Evolutionary conservation across 2,888 invertebrate genomes (phyloP), one percentile per base, ranked within the genome.

Genomic region (Melitaea athalia): DNA sequence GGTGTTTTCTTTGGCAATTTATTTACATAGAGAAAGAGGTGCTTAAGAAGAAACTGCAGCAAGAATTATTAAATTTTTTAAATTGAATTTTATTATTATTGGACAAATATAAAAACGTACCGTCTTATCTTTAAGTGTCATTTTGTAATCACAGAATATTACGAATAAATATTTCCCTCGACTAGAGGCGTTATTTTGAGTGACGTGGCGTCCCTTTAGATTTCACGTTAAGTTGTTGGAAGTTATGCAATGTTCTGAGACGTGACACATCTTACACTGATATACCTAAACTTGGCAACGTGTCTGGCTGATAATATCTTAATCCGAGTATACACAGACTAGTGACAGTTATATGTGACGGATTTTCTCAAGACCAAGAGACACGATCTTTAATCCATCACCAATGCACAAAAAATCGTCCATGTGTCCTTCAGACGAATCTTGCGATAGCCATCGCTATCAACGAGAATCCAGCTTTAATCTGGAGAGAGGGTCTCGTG

Each of bases 401-500:
- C 49, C 45, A 38, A 33, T 67, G 49, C 68, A 57, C 61, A 24
- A 53, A 38, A 15, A 47, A 43, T 4, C 53, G 63, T 52, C 33
- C 6, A 24, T 53, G 11, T 38, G 15, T 61, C 11, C 63, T 64
- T 81, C 89, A 95, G 81, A 92, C 85, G 71, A 88, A 77, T 77
- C 89, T 82, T 11, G 89, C 88, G n/a, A 92, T 85, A 1, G 88
- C 91, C 0, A 90, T 84, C 3, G 88, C 88, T 12, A 92, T 79
- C 3, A 92, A 72, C 0, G 89, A 87, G 63, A 91, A 86, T 10
- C 89, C 86, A 1, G 87, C 83, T 55, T 87, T 87, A 6, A 91
- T 76, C 43, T 83, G 79, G 3, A 83, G 59, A 10, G 88, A 83
- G 3, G 87, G 86, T 2, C 79, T 79, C 38, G 80, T 73, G 72